These are phyloP conservation scores for Mus spretus DNA, from an alignment of 2,797 vertebrate species.

Conservation along the genomic window DNA sequence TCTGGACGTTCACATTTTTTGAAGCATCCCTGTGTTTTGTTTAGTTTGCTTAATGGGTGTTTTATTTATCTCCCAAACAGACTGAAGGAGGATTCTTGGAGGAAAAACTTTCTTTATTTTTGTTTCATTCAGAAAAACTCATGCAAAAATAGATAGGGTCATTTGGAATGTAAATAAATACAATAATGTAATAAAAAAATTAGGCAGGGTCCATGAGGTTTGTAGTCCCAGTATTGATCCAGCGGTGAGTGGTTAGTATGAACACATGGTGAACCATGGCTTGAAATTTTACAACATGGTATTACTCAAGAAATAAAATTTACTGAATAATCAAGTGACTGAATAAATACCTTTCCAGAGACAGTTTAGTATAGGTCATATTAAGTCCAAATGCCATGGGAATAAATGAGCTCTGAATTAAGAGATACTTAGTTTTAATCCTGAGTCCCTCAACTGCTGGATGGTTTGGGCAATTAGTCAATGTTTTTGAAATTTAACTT, in stretches of 20 bases:
- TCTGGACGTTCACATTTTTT: slow-evolving; percentile 47
- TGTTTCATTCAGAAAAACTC: neutral
- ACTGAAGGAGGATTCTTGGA: neutral
- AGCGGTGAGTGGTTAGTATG: too few species aligned
- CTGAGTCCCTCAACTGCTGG: neutral
- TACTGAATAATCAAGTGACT: neutral
- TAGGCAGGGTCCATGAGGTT: neutral
- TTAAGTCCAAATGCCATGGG: slow-evolving; percentile 15
- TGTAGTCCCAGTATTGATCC: neutral
- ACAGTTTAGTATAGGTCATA: slow-evolving; percentile 14
- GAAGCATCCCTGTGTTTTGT: slow-evolving; percentile 32
- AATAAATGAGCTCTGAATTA: neutral
- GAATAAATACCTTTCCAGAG: neutral
- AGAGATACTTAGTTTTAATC: slow-evolving; percentile 11
- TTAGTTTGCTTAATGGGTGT: slow-evolving; percentile 52
- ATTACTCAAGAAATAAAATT: neutral
- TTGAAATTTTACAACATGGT: neutral
- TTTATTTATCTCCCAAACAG: slow-evolving; percentile 14
- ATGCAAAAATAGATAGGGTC: neutral
- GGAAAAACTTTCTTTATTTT: slow-evolving; percentile 28
- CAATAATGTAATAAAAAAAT: neutral
- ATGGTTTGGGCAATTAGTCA: slow-evolving; percentile 2
- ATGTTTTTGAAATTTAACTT: slow-evolving; percentile 58
- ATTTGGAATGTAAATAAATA: neutral
- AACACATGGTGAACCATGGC: neutral